phyloP scores from a whole-genome alignment of 2,113 vertebrate species.

The Catharus bicknelli region DNA sequence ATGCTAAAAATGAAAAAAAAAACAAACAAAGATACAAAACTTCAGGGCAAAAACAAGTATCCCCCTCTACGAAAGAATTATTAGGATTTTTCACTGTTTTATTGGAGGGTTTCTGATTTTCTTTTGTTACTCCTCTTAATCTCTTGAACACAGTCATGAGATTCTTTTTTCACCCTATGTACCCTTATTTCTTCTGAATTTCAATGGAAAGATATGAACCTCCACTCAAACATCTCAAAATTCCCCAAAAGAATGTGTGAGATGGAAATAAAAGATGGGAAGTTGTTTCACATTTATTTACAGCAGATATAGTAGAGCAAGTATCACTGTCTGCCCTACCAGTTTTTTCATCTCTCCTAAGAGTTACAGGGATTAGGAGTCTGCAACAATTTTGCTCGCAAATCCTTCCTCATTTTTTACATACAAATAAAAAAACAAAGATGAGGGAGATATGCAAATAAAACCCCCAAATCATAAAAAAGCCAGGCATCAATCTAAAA shows the following conservation, averaged over 20 bases:
- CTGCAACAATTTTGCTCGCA: not conserved
- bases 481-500: not conserved
- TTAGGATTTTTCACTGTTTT: not conserved
- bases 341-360: not conserved
- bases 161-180: not conserved
- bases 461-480: not conserved
- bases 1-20: not conserved
- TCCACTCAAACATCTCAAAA: not conserved
- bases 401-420: not conserved
- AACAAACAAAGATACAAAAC: not conserved
- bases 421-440: not conserved
- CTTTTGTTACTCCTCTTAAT: not conserved
- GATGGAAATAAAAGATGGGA: not conserved
- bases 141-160: not conserved
- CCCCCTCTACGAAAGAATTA: not conserved
- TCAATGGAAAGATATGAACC: not conserved
- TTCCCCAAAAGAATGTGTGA: not conserved
- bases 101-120: not conserved
- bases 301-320: not conserved
- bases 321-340: not conserved
- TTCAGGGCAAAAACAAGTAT: not conserved
- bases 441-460: not conserved
- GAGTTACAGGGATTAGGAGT: not conserved
- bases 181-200: not conserved
- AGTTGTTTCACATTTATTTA: not conserved